Conservation (phyloP, 2,888 invertebrate species). For the Diloba caeruleocephala region DNA sequence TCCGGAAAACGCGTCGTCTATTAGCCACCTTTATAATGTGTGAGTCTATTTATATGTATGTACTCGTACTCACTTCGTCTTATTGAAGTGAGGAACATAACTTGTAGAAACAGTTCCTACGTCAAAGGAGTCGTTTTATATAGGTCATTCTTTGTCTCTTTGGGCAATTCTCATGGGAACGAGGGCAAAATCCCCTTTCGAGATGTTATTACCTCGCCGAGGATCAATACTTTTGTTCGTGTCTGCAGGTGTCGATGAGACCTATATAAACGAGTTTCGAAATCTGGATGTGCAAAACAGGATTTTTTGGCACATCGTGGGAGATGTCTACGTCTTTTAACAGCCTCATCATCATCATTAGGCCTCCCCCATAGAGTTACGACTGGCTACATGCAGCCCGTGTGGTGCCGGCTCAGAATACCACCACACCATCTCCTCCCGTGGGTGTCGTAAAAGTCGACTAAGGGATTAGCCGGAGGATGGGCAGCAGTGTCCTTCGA, state of each 20-base stretch:
- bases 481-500: no score
- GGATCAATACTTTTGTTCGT: conserved; percentile 27
- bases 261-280: background rate
- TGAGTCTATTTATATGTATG: conserved; percentile 8
- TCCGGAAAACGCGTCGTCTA: conserved; percentile 1
- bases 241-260: background rate
- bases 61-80: background rate
- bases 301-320: background rate
- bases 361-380: background rate
- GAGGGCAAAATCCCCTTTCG: no score
- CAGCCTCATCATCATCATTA: background rate
- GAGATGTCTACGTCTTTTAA: background rate
- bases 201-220: conserved; percentile 1
- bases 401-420: no score
- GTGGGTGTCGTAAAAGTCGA: no score
- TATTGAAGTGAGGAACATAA: conserved; percentile 12
- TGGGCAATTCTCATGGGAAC: conserved; percentile 16
- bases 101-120: conserved; percentile 2
- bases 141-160: conserved; percentile 12
- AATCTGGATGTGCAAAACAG: background rate
- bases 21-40: background rate
- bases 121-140: conserved; percentile 2
- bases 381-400: no score
- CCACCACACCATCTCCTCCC: no score
- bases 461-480: no score